phyloP scores from a whole-genome alignment of 2,888 invertebrate species.

The Adineta ricciae region DNA sequence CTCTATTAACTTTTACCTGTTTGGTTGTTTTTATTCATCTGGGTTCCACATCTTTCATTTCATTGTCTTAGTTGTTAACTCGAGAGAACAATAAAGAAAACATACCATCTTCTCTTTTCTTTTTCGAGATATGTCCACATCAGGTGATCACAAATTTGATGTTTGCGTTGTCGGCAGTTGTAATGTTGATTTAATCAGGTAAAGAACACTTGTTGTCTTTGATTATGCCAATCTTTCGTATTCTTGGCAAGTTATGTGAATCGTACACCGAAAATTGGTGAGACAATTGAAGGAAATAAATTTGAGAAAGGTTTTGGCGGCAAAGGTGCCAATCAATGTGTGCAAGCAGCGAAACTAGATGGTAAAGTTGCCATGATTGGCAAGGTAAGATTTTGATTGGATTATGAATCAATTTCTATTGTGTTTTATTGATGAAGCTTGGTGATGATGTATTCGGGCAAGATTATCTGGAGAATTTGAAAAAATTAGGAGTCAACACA shows the following conservation, averaged over 20 bases:
- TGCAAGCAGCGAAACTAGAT: conserved; percentile 77
- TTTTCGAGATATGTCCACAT: neutral
- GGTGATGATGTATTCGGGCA: conserved; percentile 79
- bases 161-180: conserved; percentile 6
- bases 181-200: conserved; percentile 18
- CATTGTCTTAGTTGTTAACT: neutral
- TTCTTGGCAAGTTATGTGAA: conserved; percentile 24
- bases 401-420: no score
- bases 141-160: neutral
- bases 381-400: conserved; percentile 57
- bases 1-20: neutral
- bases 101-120: neutral
- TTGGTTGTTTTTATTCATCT: neutral
- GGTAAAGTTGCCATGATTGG: conserved; percentile 69
- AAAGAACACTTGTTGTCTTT: neutral
- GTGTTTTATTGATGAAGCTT: conserved; percentile 55
- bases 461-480: conserved; percentile 65
- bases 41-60: neutral
- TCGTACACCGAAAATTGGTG: conserved; percentile 33
- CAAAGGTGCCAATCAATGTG: conserved; percentile 93
- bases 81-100: neutral
- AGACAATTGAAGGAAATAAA: conserved; percentile 29
- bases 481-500: conserved; percentile 56
- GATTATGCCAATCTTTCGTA: neutral
- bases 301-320: conserved; percentile 69